Conservation (phyloP, 2,888 invertebrate species). For the Pinctada fucata region DNA sequence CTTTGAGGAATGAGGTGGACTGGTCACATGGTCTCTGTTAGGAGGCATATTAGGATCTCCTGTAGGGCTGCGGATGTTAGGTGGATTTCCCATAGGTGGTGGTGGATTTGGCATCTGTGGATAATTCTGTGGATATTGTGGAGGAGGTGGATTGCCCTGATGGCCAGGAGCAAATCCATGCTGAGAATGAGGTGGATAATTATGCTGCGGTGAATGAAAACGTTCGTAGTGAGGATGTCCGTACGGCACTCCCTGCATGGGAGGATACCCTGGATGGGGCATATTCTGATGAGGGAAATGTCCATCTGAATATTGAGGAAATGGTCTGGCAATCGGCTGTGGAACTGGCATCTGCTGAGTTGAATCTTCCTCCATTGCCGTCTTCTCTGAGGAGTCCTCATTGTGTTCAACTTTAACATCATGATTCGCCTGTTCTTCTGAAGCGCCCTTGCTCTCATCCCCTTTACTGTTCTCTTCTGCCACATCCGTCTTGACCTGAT, state of each 20-base stretch:
- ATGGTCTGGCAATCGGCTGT: slow-evolving; percentile 7
- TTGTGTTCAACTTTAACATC: slow-evolving; percentile 1
- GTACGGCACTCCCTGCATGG: slow-evolving; percentile 32
- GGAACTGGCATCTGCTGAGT: not conserved
- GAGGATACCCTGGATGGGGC: slow-evolving; percentile 28
- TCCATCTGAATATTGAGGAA: slow-evolving; percentile 23
- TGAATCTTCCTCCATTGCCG: not conserved
- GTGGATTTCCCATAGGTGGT: slow-evolving; percentile 16
- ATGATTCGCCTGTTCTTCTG: not conserved
- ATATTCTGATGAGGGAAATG: slow-evolving; percentile 3
- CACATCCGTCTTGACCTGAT: not conserved
- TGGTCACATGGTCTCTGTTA: slow-evolving; percentile 1
- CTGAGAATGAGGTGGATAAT: slow-evolving; percentile 8
- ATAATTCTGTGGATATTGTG: slow-evolving; percentile 31
- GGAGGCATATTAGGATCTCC: slow-evolving; percentile 2
- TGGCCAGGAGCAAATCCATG: slow-evolving; percentile 11
- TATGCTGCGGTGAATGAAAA: slow-evolving; percentile 17
- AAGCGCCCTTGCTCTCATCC: not conserved
- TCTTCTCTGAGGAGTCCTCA: slow-evolving; percentile 3
- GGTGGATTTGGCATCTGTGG: slow-evolving; percentile 22
- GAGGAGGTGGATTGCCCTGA: slow-evolving; percentile 29
- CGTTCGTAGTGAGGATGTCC: slow-evolving; percentile 18
- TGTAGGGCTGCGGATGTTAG: not conserved
- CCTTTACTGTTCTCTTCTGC: not conserved
- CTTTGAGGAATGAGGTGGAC: slow-evolving; percentile 16